A percentile compares a stretch with the other conserved stretches of the same genome.
phyloP scores from a whole-genome alignment of 2,113 vertebrate genomes.

The Erythrocebus patas region DNA sequence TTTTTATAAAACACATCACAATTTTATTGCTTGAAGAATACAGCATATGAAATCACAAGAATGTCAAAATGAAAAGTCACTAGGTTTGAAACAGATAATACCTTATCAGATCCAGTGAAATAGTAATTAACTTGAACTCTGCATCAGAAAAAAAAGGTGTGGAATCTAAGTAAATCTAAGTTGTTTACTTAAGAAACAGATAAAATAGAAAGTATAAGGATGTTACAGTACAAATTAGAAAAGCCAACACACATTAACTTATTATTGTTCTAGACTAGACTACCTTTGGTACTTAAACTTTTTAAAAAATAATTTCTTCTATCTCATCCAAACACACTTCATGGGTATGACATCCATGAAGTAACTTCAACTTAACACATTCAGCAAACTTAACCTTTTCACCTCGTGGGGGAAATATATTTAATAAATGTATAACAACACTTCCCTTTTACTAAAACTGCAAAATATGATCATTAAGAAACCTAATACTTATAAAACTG shows the following conservation, averaged over 20 bases:
- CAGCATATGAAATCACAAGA: conserved; percentile 92
- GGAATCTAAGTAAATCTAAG: conserved; percentile 72
- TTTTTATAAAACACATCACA: conserved; percentile 92
- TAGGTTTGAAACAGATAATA: conserved; percentile 90
- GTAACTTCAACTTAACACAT: conserved; percentile 60
- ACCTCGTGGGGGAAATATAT: conserved; percentile 63
- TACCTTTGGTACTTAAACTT: conserved; percentile 88
- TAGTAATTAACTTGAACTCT: conserved; percentile 90
- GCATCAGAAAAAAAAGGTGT: conserved; percentile 84
- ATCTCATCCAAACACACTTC: conserved; percentile 73
- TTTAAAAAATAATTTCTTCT: conserved; percentile 78
- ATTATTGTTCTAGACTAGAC: conserved; percentile 83
- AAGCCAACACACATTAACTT: conserved; percentile 84
- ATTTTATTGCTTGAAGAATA: conserved; percentile 99
- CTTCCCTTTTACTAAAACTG: conserved; percentile 70
- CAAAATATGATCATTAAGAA: conserved; percentile 67
- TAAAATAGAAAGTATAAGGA: conserved; percentile 83
- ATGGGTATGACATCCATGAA: conserved; percentile 52
- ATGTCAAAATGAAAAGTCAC: conserved; percentile 90
- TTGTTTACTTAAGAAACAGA: conserved; percentile 80
- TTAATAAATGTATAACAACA: conserved; percentile 64
- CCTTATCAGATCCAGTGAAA: conserved; percentile 91
- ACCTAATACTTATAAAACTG: conserved; percentile 66
- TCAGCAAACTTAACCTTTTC: conserved; percentile 72
- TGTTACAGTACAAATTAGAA: conserved; percentile 88